Base-by-base conservation (phyloP, 2,888 invertebrate genomes). In the Apoderus coryli region DNA sequence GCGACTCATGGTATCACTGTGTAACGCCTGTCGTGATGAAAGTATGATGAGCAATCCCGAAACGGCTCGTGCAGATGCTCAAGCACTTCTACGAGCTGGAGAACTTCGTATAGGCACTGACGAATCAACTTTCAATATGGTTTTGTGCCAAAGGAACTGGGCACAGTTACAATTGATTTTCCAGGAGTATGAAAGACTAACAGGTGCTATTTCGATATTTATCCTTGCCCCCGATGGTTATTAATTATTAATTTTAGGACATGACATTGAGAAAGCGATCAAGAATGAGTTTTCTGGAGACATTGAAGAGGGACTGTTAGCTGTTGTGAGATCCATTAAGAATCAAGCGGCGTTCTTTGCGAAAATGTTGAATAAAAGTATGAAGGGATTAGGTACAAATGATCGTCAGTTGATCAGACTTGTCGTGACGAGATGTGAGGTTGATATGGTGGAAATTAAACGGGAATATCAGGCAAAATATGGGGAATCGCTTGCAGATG, bases 301-400 rank as follows among this genome's bases (percentile, higher is more conserved):
- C 47, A 57, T 67, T 29, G 75, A 81, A 60, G 73, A 78, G 46
- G 86, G 81, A 11, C 63, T 88, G 16, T 59, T 84, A 41, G 81
- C 86, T 35, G 79, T 88, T 31, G 78, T 81, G 33, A 75, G 76
- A 55, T 76, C 78, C 39, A 78, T 82, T 2, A 75, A 74, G 49
- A 79, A 85, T 56, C 74, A 78, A 56, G 67, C 80, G 1, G 67
- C 70, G 16, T 92, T 78, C 65, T 90, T 88, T 60, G 90, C 90
- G 0, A 78, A 82, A 50, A 72, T 79, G 24, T 64, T 92, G 30
- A 76, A 88, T 59, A 76, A 81, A 51, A 76, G 82, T 31, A 86
- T 92, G 85, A 80, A 79, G 52, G 90, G 92, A 3, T 56, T 81
- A 40, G 92, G 92, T 36, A 92, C 90, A 3, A 79, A 85, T 50